Base-by-base conservation (phyloP, 2,888 invertebrate genomes). In the Volucella zonaria region DNA sequence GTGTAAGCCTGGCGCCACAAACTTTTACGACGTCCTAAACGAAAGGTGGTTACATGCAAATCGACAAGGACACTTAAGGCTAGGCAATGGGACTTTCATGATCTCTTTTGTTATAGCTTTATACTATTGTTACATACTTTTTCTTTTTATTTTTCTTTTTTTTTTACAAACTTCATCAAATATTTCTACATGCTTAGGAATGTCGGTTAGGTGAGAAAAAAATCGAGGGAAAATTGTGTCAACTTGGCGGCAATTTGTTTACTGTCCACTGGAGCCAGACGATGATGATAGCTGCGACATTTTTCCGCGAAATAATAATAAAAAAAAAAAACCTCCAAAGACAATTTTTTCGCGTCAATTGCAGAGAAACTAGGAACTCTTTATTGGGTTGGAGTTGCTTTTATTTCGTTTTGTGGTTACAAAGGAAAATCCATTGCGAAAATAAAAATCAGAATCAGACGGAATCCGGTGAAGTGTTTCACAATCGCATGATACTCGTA, bases 1-100 rank as follows among this genome's bases (percentile, higher is more conserved):
- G 66, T 66, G 83, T 66, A 75, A 59, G 38, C 42, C 70, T 31
- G 80, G 83, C 83, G 83, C 75, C 80, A 83, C 23, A 49, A 49
- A 56, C n/a, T 61, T 75, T 80, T 76, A 71, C 70, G 59, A 49
- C 75, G 75, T 70, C 75, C 71, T 75, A 49, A 76, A 71, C 67
- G 45, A 52, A 74, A 83, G 64, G 79, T 79, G 31, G 66, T 59
- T 47, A 59, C 79, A 79, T 79, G 82, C 79, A 70, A 73, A 51
- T 59, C 59, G 51, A 79, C 82, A 83, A 83, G 82, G 82, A 83
- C 79, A 66, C 52, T 18, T 56, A 68, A 43, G 78, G 68, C 68
- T 64, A 54, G 51, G 45, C 23, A 51, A 82, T 78, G 71, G 6
- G 45, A 62, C 67, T 58, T 40, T 43, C 40, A 59, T 31, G 12